Base-by-base conservation (phyloP, 2,888 invertebrate genomes). In the Temnothorax ravouxi region DNA sequence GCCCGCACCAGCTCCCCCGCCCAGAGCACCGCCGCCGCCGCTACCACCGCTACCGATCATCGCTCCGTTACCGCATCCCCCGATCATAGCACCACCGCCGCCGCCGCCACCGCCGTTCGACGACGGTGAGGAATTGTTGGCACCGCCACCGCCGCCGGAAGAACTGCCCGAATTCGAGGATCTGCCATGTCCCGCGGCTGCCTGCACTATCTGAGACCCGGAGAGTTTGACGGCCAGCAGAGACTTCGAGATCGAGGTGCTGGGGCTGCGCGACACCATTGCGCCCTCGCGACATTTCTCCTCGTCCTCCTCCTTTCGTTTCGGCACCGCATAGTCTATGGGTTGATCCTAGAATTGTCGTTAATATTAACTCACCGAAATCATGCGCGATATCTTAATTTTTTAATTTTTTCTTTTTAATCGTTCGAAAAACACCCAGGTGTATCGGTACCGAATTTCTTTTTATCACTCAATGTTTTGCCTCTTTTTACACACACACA, bases 251-350 rank as follows among this genome's bases (percentile, higher is more conserved):
- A 95, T 94, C 47, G 94, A 94, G 75, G 94, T 95, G 0, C 94
- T 94, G 21, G 93, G 91, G 8, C 93, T 90, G 18, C 94, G 92
- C 3, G 93, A 92, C 0, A 92, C 94, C 77, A 94, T 94, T 29
- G 93, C 94, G 21, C 93, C 92, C 96, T 97, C 95, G 96, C 97
- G 86, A 96, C 93, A 92, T 66, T 94, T 90, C 52, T 94, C 93
- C 38, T 92, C 96, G 93, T 96, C 96, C 92, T 97, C 97, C 89
- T 97, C 96, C 85, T 97, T 96, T 92, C 97, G 96, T 13, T 98
- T 98, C 38, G 98, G 98, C 88, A 98, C 97, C 92, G 97, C 98
- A 94, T 98, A 98, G 93, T 98, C 98, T 86, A 98, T 98, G 0
- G 98, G 98, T 91, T 98, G 98, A 86, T 98, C 98, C 95, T 98